These are phyloP conservation scores for Tricholauxania praeusta DNA, from an alignment of 2,888 invertebrate genomes.

Conservation along the genomic window DNA sequence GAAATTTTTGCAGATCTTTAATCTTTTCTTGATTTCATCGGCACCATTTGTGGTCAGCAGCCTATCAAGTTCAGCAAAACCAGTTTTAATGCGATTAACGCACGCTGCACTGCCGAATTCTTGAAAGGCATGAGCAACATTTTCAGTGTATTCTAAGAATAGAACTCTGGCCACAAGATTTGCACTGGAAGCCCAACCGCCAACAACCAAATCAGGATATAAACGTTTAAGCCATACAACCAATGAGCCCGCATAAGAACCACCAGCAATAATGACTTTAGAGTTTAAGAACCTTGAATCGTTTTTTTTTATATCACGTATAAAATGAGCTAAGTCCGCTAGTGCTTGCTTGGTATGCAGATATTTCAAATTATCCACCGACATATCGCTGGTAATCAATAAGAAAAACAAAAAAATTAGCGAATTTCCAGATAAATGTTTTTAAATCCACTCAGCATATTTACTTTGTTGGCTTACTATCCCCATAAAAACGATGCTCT, in stretches of 20 bases:
- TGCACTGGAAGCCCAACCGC: slow-evolving; percentile 75
- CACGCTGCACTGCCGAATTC: slow-evolving; percentile 61
- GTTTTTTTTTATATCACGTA: slow-evolving; percentile 67
- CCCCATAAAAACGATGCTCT: no score
- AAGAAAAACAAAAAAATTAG: background rate
- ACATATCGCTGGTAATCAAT: slow-evolving; percentile 68
- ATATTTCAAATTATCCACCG: slow-evolving; percentile 72
- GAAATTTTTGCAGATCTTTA: slow-evolving; percentile 62
- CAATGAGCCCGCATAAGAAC: slow-evolving; percentile 78
- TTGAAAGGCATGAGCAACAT: slow-evolving; percentile 57
- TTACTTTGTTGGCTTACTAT: no score
- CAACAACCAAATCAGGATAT: slow-evolving; percentile 74
- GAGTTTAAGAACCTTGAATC: slow-evolving; percentile 62
- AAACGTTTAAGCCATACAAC: slow-evolving; percentile 75
- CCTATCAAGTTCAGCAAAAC: slow-evolving; percentile 58
- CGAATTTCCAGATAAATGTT: background rate
- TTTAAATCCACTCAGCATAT: no score
- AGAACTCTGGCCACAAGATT: slow-evolving; percentile 73
- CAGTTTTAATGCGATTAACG: slow-evolving; percentile 61
- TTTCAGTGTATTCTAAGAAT: slow-evolving; percentile 61
- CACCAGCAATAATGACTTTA: slow-evolving; percentile 71
- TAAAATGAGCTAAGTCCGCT: slow-evolving; percentile 76
- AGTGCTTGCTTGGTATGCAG: slow-evolving; percentile 75
- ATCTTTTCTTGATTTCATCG: slow-evolving; percentile 58
- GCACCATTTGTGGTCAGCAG: slow-evolving; percentile 55